Evolutionary conservation across 2,113 vertebrate genomes (phyloP), one percentile per base, ranked within the genome.

Genomic region (Tupaia chinensis): DNA sequence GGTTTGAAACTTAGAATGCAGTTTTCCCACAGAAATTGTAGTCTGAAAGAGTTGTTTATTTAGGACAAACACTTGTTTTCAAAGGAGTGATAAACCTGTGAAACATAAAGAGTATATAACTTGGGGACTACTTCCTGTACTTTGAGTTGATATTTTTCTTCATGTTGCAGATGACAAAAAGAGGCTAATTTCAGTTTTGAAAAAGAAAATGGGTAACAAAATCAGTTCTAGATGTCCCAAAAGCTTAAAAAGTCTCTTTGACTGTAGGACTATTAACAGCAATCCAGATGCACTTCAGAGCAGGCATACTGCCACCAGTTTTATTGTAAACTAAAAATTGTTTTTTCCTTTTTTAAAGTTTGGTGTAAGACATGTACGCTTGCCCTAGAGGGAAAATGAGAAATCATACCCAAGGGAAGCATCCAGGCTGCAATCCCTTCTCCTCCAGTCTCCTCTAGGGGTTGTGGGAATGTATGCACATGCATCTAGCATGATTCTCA

Each of bases 71-170:
- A 81, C 19, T 19, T 63, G 61, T 82, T 94, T 97, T 91, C 78
- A 94, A 68, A 94, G 72, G 32, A 84, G 23, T 77, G 91, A 85
- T 90, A 91, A 91, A 77, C 73, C 87, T 92, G 95, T 94, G 65
- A 53, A 84, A 89, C 15, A 53, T 72, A 76, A 89, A 17, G 44
- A 89, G 32, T 83, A 94, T 88, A 25, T 91, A 91, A 97, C 9
- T 90, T 96, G 91, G 81, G 58, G 69, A 56, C 78, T 89, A 60
- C 73, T 95, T 96, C 54, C 25, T 91, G 79, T 86, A 82, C 93
- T 96, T 93, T 84, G 92, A 93, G 91, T 93, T 78, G 85, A 63
- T 83, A 70, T 93, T 96, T 97, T 97, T 91, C 89, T 95, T 96
- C 74, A 80, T 81, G 95, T 94, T 93, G 66, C 73, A 96, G 79